Evolutionary conservation across 2,113 vertebrate genomes (phyloP).

Genomic region (Todiramphus saurophagus): DNA sequence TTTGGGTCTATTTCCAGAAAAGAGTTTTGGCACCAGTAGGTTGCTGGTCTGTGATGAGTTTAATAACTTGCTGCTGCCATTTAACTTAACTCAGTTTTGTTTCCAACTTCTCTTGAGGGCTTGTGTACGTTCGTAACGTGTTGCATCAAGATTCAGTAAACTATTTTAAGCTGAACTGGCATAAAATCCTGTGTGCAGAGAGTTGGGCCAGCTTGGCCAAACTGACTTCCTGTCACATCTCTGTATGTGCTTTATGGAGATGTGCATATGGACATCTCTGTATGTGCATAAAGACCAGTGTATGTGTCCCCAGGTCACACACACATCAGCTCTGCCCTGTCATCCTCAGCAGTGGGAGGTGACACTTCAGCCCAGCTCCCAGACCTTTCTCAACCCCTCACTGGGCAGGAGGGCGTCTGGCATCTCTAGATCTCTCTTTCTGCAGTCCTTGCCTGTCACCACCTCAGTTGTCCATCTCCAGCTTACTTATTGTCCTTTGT

Average conservation of each 20-base stretch:
- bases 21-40: background rate
- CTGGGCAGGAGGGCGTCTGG: background rate
- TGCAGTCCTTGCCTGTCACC: background rate
- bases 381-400: background rate
- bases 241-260: accelerated
- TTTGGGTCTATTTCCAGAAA: background rate
- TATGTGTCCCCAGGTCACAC: accelerated
- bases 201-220: background rate
- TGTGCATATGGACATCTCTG: background rate
- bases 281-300: background rate
- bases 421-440: background rate
- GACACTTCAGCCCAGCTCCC: background rate
- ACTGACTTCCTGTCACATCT: background rate
- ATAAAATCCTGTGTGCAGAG: background rate
- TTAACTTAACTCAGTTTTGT: background rate
- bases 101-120: background rate
- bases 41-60: background rate
- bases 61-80: background rate
- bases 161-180: background rate
- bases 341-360: background rate
- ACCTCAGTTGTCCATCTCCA: background rate
- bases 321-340: background rate
- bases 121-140: background rate
- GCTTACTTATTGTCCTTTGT: background rate
- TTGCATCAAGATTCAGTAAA: background rate